Evolutionary conservation across 2,888 invertebrate species (phyloP), one percentile per base, ranked within the genome.

Genomic region (Hirtodrosophila alboralis): DNA sequence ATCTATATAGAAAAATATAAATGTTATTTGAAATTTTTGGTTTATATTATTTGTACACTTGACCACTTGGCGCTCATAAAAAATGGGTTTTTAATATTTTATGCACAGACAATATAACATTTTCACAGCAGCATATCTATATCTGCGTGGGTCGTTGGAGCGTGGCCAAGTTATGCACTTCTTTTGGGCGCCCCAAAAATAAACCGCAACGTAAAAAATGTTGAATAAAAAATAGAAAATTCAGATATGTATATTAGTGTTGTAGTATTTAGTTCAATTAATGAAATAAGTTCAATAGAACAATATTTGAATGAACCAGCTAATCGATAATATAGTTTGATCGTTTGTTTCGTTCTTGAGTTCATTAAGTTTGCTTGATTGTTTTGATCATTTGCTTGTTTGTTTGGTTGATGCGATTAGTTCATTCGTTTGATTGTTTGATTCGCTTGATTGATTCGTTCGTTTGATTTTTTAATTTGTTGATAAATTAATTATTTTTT

Each of bases 151-250:
- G 76, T 53, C 68, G 66, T 86, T 81, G 86, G 86, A 74, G 64
- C 63, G 61, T 59, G 75, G 86, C 80, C 80, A 80, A 86, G 64
- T 84, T 86, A 78, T 80, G 84, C 84, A 85, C 76, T 80, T 84
- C 59, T 72, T 58, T 58, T 73, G 53, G 66, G 61, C 62, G 52
- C 53, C 53, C 66, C 66, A 62, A 84, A 86, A 84, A 85, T 86
- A 86, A 62, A 64, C 60, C 57, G 59, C 74, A 47, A 59, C 64
- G 56, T 60, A 47, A 34, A 79, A 74, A 56, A 51, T 23, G 23
- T 8, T 23, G 7, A 23, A 23, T 23, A 23, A 23, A 23, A 23
- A 34, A 36, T 12, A 18, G 18, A 18, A 5, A 18, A 18, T 18
- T 1, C 9, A 54, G 8, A 48, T 31, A 8, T 49, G 21, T 34